Evolutionary conservation across 2,888 invertebrate genomes (phyloP), one percentile per base, ranked within the genome.

Genomic region (Drosophila neutralis): DNA sequence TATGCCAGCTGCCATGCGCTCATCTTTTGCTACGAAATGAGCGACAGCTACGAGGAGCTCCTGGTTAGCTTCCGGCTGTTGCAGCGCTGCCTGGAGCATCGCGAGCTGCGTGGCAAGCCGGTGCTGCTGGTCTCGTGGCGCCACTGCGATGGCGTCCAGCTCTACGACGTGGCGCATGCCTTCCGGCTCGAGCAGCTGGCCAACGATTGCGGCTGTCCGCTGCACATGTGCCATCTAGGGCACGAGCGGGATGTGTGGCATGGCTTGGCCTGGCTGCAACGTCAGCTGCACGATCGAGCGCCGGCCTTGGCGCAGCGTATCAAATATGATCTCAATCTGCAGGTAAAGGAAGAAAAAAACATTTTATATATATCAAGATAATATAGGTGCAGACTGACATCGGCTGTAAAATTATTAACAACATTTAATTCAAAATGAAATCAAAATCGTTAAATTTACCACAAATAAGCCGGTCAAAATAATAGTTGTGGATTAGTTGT

Each of bases 81-180:
- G 13, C 75, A 80, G 31, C 73, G 69, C 18, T 83, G 88, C 36
- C 63, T 92, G n/a, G 69, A 77, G 11, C 89, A 91, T 73, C 74
- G 79, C 0, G 78, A 80, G 38, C 61, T 93, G 53, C 81, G 78
- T 4, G 92, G 92, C 38, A 93, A 92, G 60, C 88, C 92, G 0
- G 83, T 92, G 15, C 77, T 93, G 18, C 63, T 92, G 36, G 78
- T 92, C 4, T 92, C 91, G 29, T 89, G 91, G 0, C 91, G 89
- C 48, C 53, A 83, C 52, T 64, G 76, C 7, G 90, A 90, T 0
- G 89, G 90, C 6, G 74, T 92, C 4, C 91, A 92, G 57, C 69
- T 92, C 45, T 91, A 92, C 57, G 93, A 92, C 33, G 90, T 92
- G 64, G 92, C 91, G 65, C 88, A 92, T 40, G 67, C 84, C 1